Evolutionary conservation across 2,797 vertebrate genomes (phyloP).

Genomic region (Alauda arvensis): DNA sequence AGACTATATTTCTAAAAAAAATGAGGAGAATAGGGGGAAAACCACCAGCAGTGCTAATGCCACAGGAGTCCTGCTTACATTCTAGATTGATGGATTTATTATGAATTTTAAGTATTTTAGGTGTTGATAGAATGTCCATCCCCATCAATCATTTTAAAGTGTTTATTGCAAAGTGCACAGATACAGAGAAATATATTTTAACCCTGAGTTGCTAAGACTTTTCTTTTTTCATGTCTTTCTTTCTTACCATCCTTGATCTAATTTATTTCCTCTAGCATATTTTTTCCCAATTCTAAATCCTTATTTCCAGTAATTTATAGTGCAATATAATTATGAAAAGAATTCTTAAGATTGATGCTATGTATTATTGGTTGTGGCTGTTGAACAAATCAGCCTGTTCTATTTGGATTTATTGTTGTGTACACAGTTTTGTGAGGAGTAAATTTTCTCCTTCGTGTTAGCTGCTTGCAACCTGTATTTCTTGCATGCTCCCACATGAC

Average conservation of each 20-base stretch:
- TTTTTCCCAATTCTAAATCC: not conserved
- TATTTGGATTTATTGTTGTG: constrained; percentile 4
- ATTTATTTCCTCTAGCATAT: constrained; percentile 12
- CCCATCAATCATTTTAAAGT: constrained; percentile 7
- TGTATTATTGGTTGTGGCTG: not conserved
- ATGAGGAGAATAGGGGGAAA: not conserved
- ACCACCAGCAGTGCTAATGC: not conserved
- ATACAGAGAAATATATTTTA: not conserved
- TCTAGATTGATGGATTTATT: constrained; percentile 14
- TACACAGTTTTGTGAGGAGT: not conserved
- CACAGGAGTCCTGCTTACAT: not conserved
- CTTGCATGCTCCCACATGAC: not conserved
- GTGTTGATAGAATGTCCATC: not conserved
- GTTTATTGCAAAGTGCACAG: not conserved
- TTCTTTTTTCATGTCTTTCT: not conserved
- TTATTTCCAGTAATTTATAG: constrained; percentile 33
- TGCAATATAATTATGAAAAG: not conserved
- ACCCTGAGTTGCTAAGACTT: not conserved
- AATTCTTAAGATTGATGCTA: not conserved
- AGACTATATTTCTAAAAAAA: not conserved
- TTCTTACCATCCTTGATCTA: not conserved
- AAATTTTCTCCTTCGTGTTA: not conserved
- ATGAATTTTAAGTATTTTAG: not conserved
- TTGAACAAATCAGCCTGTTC: not conserved
- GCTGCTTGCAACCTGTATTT: not conserved